Evolutionary conservation across 30 jellyfish, hydroid and myxozoan genomes (phyloP), one percentile per base, ranked within the genome.

Genomic region (Pseudorhiza aurosa): DNA sequence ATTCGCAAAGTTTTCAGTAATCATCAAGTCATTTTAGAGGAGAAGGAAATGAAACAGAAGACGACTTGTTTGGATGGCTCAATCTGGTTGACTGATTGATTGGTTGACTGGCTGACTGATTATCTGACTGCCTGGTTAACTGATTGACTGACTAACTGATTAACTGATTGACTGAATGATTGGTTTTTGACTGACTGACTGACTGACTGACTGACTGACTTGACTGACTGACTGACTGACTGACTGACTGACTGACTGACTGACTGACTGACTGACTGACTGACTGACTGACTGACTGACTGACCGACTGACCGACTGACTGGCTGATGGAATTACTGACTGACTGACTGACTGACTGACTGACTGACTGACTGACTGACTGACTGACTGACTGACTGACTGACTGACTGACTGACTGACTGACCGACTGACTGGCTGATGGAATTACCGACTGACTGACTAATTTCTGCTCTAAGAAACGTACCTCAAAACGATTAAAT

Each of bases 261-360:
- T 25, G 69, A 55, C 69, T 55, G 69, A 55, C 69, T 55, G 69
- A 55, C 69, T 25, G 69, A 55, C 32, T 55, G 69, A 25, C 69
- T 25, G 69, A 55, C 69, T 55, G 69, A 55, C 69, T 55, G 69
- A 55, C 69, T 55, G 69, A 55, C 69, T n/a, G n/a, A n/a, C n/a
- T n/a, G n/a, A n/a, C n/a, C n/a, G n/a, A n/a, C n/a, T n/a, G n/a
- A n/a, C n/a, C n/a, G n/a, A n/a, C n/a, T n/a, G n/a, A n/a, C n/a
- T n/a, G n/a, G n/a, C n/a, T n/a, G n/a, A n/a, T n/a, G 8, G 69
- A 55, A 10, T 25, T 10, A 55, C 69, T 25, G 26, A 55, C 32
- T 55, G 32, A 55, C 32, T 55, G 69, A 55, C 69, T 25, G 69
- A 55, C 69, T 25, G 69, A 55, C 32, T 18, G 69, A 55, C 32